Evolutionary conservation across 2,113 vertebrate genomes (phyloP).

Genomic region (Mystacornis crossleyi): DNA sequence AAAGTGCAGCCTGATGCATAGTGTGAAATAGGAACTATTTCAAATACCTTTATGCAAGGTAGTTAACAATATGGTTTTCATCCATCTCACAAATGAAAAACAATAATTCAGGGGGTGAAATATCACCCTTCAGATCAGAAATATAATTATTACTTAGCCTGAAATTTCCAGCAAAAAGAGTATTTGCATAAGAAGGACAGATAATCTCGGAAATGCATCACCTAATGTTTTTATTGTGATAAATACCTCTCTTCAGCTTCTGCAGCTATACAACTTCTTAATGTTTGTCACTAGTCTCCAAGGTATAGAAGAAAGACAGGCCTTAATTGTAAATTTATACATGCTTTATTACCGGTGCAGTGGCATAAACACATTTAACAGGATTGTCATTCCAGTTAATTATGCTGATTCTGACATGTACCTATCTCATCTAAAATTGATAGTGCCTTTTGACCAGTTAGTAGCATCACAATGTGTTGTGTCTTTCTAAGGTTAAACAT

Average conservation of each 20-base stretch:
- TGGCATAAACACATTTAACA: constrained; percentile 67
- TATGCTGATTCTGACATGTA: constrained; percentile 71
- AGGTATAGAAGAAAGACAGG: constrained; percentile 63
- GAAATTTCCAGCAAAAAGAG: constrained; percentile 52
- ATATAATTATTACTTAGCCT: constrained; percentile 62
- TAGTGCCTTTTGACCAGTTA: constrained; percentile 39
- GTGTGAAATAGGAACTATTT: constrained; percentile 50
- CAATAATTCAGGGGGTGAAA: constrained; percentile 5
- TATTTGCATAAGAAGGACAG: constrained; percentile 58
- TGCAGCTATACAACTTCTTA: constrained; percentile 56
- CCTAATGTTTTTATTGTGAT: constrained; percentile 72
- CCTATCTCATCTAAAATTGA: constrained; percentile 66
- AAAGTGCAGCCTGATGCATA: background rate
- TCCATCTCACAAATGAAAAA: constrained; percentile 45
- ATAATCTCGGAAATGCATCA: constrained; percentile 57
- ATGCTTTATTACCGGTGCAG: constrained; percentile 68
- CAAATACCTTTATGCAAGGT: constrained; percentile 30
- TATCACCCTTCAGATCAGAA: constrained; percentile 45
- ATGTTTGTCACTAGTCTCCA: constrained; percentile 63
- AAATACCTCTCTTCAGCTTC: constrained; percentile 59
- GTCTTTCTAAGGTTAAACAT: constrained; percentile 39
- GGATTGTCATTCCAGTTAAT: constrained; percentile 70
- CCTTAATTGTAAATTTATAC: constrained; percentile 73
- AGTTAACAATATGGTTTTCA: constrained; percentile 16
- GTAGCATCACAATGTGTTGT: background rate